A percentile compares a stretch with the other conserved stretches of the same genome.
Conservation (phyloP, 2,888 invertebrate species). For the Nemapogon koenigi region DNA sequence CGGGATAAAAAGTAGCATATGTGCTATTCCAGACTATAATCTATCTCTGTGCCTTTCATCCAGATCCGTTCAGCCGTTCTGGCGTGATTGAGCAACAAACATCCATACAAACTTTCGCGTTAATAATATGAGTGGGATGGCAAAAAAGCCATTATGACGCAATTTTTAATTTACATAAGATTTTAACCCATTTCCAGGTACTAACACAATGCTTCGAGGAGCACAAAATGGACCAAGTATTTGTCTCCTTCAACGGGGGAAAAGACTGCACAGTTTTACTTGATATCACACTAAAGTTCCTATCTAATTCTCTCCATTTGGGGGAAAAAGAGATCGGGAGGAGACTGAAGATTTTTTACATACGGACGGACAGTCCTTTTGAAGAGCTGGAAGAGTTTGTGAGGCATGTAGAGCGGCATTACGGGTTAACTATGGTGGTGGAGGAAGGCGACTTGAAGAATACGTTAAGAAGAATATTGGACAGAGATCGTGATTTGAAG, state of each 20-base stretch:
- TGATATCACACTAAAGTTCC: slow-evolving; percentile 37
- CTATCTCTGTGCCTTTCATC: too few relatives aligned
- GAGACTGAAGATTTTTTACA: slow-evolving; percentile 76
- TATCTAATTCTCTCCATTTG: too few relatives aligned
- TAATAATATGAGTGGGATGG: too few relatives aligned
- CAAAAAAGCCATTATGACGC: too few relatives aligned
- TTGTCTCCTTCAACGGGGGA: slow-evolving; percentile 96
- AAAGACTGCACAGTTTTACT: slow-evolving; percentile 97
- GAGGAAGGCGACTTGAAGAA: slow-evolving; percentile 74
- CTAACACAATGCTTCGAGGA: slow-evolving; percentile 66
- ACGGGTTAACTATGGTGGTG: slow-evolving; percentile 74
- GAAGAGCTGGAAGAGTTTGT: slow-evolving; percentile 88
- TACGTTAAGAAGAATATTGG: slow-evolving; percentile 70
- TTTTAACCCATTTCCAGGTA: slow-evolving; percentile 65
- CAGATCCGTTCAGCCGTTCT: too few relatives aligned
- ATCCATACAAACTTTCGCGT: too few relatives aligned
- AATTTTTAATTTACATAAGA: too few relatives aligned
- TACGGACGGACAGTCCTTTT: slow-evolving; percentile 81
- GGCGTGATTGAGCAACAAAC: too few relatives aligned
- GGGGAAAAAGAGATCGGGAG: slow-evolving; percentile 34
- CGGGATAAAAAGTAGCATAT: too few relatives aligned
- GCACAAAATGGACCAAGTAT: slow-evolving; percentile 77
- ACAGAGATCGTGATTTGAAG: slow-evolving; percentile 67
- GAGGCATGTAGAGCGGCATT: slow-evolving; percentile 70
- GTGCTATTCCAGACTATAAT: too few relatives aligned